These are phyloP conservation scores for Limnephilus auricula DNA, from an alignment of 2,888 invertebrate genomes.

Conservation along the genomic window DNA sequence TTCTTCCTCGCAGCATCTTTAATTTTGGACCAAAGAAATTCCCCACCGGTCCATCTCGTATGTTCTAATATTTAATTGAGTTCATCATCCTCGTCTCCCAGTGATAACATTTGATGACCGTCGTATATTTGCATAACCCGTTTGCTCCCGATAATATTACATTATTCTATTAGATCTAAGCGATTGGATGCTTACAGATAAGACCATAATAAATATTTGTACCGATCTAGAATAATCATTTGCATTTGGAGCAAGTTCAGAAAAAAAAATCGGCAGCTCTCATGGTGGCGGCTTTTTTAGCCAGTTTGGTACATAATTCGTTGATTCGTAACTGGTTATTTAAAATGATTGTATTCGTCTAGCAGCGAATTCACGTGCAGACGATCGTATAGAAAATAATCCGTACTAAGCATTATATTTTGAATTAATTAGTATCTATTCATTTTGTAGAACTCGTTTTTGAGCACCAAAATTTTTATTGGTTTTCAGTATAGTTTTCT, in stretches of 20 bases:
- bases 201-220: background rate
- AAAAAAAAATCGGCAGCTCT: conserved; percentile 9
- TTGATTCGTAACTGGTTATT: background rate
- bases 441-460: background rate
- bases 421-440: background rate
- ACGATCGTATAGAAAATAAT: background rate
- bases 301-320: background rate
- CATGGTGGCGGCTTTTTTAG: background rate
- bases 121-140: conserved; percentile 58
- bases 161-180: conserved; percentile 42
- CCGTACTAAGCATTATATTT: background rate
- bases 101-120: conserved; percentile 37
- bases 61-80: conserved; percentile 37
- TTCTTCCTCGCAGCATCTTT: background rate
- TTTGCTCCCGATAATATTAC: conserved; percentile 52
- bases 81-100: conserved; percentile 51
- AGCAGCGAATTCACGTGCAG: background rate
- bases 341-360: background rate
- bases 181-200: conserved; percentile 13
- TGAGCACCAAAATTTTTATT: background rate
- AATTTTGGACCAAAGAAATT: background rate
- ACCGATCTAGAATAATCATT: conserved; percentile 17
- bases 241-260: conserved; percentile 20
- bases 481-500: background rate
- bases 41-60: background rate